Conservation (phyloP, 2,113 vertebrate species). For the Callithrix jacchus region DNA sequence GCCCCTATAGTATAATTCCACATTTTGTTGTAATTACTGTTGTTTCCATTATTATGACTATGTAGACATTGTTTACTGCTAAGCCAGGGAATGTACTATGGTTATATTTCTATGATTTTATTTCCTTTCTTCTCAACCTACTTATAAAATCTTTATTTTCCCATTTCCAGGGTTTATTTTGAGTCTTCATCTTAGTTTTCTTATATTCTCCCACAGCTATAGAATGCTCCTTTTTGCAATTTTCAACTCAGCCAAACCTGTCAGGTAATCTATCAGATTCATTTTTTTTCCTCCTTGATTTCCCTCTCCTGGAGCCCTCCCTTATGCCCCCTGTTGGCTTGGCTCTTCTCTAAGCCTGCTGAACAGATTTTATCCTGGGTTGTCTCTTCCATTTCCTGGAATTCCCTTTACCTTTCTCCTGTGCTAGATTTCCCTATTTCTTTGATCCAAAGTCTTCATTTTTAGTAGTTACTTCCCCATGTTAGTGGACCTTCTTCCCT, state of each 20-base stretch:
- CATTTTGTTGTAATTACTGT: not conserved
- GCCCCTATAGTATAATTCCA: not conserved
- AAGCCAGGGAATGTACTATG: not conserved
- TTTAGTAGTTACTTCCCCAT: not conserved
- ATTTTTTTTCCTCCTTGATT: not conserved
- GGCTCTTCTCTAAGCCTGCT: not conserved
- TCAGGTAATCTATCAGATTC: not conserved
- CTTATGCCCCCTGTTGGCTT: not conserved
- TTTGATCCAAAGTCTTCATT: not conserved
- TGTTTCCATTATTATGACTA: not conserved
- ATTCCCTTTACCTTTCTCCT: not conserved
- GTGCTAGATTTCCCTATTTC: not conserved
- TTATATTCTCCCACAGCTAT: not conserved
- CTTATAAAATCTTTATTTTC: not conserved
- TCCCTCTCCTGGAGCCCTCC: not conserved
- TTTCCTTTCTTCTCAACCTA: not conserved
- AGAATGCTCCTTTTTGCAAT: not conserved
- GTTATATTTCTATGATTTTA: not conserved
- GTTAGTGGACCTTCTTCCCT: not conserved
- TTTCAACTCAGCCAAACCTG: not conserved
- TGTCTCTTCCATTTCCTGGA: not conserved
- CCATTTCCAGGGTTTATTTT: not conserved
- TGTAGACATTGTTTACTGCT: slow-evolving; percentile 1
- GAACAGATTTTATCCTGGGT: not conserved
- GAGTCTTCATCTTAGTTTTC: not conserved